Evolutionary conservation across 2,888 invertebrate genomes (phyloP), one percentile per base, ranked within the genome.

Genomic region (Lysandra bellargus): DNA sequence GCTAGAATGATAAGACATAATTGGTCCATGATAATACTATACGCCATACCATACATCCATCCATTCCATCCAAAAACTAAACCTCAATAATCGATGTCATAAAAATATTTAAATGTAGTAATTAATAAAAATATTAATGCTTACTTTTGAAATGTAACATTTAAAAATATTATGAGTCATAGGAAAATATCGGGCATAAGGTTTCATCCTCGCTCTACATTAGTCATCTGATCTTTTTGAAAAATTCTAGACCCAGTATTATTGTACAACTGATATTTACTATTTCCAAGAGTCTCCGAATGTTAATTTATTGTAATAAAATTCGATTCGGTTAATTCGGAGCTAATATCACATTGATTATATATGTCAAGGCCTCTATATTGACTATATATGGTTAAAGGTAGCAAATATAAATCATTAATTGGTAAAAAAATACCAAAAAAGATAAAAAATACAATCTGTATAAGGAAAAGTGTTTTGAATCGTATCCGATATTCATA

Each of bases 281-380:
- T 5, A 69, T 14, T 69, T 33, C 33, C 14, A 30, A 69, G 69
- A 33, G 4, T 1, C 12, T 0, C 30, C 33, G 33, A 69, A 69
- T 69, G 33, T 17, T 17, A 69, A 69, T 69, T 69, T 37, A 33
- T 69, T 37, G 33, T 69, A 69, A 69, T 69, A 37, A 1, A 23
- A 64, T 64, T 33, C 69, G 30, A 33, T 33, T 69, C 5, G 33
- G 33, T 69, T 69, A 69, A 69, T 69, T 69, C 14, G 14, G 69
- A 69, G 33, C 69, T 37, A 37, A 69, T 69, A 33, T 33, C 64
- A 64, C 69, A 69, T 57, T 1, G 17, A 17, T 17, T 17, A 57
- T 33, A 69, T 69, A 69, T 69, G 69, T 33, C 69, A 69, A 69
- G 69, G 69, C 5, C 17, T 69, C 14, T 33, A 69, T 69, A 33